Conservation (phyloP, 2,888 invertebrate genomes). For the Callosobruchus maculatus region DNA sequence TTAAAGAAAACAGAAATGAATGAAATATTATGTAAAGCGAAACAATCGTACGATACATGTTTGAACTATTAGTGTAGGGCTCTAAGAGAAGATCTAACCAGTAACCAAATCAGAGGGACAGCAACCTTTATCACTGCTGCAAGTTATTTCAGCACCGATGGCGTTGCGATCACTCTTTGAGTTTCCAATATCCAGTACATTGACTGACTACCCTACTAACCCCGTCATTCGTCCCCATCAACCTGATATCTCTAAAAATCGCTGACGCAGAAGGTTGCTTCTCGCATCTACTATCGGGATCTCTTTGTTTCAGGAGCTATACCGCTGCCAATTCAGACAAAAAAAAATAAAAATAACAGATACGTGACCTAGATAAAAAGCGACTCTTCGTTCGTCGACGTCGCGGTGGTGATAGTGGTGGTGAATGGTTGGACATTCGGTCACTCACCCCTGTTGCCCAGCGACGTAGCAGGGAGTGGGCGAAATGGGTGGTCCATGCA, state of each 20-base stretch:
- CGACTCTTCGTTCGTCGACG: conserved; percentile 7
- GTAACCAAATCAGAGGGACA: too few species aligned
- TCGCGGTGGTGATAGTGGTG: background rate
- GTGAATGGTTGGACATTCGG: conserved; percentile 13
- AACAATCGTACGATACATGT: too few species aligned
- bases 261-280: background rate
- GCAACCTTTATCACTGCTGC: too few species aligned
- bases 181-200: too few species aligned
- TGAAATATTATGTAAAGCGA: too few species aligned
- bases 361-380: conserved; percentile 31
- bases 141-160: too few species aligned
- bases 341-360: conserved; percentile 17
- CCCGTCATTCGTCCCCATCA: background rate
- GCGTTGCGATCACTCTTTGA: too few species aligned
- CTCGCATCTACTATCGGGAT: background rate
- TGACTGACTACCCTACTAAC: background rate
- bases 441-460: conserved; percentile 17
- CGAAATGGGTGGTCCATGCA: too few species aligned
- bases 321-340: background rate
- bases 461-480: background rate
- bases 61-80: too few species aligned
- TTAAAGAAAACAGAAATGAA: too few species aligned
- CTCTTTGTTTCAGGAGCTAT: background rate
- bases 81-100: too few species aligned
- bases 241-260: background rate